Evolutionary conservation across 2,113 vertebrate species (phyloP).

Genomic region (Melanotaenia duboulayi): DNA sequence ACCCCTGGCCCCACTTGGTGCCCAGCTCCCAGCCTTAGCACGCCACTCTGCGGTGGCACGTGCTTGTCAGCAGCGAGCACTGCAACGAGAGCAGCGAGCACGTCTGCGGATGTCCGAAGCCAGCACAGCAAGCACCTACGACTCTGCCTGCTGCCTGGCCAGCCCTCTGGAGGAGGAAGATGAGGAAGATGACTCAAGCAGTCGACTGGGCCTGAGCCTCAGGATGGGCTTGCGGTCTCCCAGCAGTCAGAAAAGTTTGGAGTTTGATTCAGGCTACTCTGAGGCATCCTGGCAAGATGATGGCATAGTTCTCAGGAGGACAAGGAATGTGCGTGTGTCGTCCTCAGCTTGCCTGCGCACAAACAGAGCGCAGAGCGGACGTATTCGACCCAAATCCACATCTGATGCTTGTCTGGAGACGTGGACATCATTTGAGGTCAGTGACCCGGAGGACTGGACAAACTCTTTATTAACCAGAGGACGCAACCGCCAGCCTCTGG

Average conservation of each 20-base stretch:
- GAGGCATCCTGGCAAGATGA: slow-evolving; percentile 93
- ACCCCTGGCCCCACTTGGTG: slow-evolving; percentile 37
- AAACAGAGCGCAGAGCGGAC: slow-evolving; percentile 73
- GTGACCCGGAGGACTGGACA: slow-evolving; percentile 90
- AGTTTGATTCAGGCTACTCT: slow-evolving; percentile 95
- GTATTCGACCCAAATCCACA: slow-evolving; percentile 88
- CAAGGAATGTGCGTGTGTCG: slow-evolving; percentile 83
- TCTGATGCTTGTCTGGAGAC: slow-evolving; percentile 91
- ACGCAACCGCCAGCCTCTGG: slow-evolving; percentile 92
- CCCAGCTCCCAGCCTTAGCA: slow-evolving; percentile 53
- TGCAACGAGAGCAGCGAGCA: slow-evolving; percentile 73
- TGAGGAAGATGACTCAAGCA: slow-evolving; percentile 59
- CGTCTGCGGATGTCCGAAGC: slow-evolving; percentile 78
- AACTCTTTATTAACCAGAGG: slow-evolving; percentile 90
- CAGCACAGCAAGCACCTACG: slow-evolving; percentile 86
- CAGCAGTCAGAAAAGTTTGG: slow-evolving; percentile 87
- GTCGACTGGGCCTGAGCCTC: slow-evolving; percentile 56
- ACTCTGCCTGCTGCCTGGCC: slow-evolving; percentile 89
- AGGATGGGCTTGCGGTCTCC: slow-evolving; percentile 79
- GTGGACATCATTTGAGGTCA: slow-evolving; percentile 87
- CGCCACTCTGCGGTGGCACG: slow-evolving; percentile 63
- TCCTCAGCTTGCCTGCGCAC: slow-evolving; percentile 74
- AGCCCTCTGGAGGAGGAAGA: slow-evolving; percentile 83
- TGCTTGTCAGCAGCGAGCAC: slow-evolving; percentile 68
- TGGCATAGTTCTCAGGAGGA: slow-evolving; percentile 77